Conservation (phyloP, 2,888 invertebrate species). For the Embidobia sp. region DNA sequence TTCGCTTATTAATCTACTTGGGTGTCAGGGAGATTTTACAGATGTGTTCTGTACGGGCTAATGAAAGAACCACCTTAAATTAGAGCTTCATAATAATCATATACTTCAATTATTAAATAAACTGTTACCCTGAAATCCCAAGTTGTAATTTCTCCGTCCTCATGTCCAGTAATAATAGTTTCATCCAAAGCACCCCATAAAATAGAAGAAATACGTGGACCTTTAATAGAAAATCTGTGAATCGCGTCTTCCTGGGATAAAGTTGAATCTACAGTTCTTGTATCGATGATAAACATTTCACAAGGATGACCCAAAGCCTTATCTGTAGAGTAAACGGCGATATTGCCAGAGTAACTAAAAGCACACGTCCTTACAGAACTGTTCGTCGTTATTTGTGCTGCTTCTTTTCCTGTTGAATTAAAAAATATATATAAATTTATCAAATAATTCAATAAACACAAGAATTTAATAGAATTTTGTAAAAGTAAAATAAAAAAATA, state of each 20-base stretch:
- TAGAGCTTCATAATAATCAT: no score
- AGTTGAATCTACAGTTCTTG: constrained; percentile 88
- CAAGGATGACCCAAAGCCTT: constrained; percentile 95
- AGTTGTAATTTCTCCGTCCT: constrained; percentile 94
- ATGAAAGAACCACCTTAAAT: no score
- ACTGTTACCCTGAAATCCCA: constrained; percentile 89
- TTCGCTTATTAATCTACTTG: no score
- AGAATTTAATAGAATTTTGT: not conserved
- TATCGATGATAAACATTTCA: constrained; percentile 94
- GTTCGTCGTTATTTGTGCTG: constrained; percentile 89
- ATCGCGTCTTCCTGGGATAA: constrained; percentile 88
- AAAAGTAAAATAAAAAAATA: not conserved
- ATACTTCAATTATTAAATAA: not conserved
- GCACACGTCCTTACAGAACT: constrained; percentile 96
- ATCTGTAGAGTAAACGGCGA: constrained; percentile 96
- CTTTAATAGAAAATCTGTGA: constrained; percentile 89
- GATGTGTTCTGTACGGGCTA: no score
- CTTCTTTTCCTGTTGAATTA: constrained; percentile 84
- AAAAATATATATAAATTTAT: no score
- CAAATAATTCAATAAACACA: no score
- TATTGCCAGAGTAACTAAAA: constrained; percentile 96
- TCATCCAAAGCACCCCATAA: constrained; percentile 97
- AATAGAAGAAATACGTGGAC: constrained; percentile 94
- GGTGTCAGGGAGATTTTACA: no score
- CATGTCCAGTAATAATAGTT: constrained; percentile 95